Conservation (phyloP, 1,140 invertebrate species). For the Papilio glaucus region DNA sequence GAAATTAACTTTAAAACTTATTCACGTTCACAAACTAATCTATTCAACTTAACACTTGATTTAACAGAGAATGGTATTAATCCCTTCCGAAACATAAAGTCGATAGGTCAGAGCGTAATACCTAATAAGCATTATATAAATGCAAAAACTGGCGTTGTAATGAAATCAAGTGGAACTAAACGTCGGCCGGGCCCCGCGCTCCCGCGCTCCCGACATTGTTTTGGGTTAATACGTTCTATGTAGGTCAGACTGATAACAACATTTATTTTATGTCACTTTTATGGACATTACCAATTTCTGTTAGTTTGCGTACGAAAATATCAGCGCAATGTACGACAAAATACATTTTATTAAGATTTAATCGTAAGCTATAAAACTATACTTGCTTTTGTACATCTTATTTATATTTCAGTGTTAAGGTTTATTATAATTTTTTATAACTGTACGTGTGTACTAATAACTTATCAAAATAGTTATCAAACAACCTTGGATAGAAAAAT, state of each 20-base stretch:
- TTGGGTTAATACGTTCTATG: slow-evolving; percentile 43
- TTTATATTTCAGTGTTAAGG: no score
- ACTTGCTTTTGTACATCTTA: no score
- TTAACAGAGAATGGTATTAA: background rate
- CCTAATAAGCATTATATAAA: slow-evolving; percentile 23
- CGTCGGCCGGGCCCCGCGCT: background rate
- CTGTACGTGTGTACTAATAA: no score
- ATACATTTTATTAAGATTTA: slow-evolving; percentile 7
- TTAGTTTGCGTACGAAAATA: slow-evolving; percentile 21
- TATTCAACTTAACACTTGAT: background rate
- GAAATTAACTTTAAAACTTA: background rate
- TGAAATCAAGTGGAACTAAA: slow-evolving; percentile 33
- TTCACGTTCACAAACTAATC: slow-evolving; percentile 3
- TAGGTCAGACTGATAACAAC: slow-evolving; percentile 47
- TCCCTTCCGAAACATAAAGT: slow-evolving; percentile 25
- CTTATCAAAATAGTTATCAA: no score
- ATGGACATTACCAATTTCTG: slow-evolving; percentile 13
- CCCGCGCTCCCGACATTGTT: slow-evolving; percentile 24
- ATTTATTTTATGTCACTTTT: slow-evolving; percentile 41
- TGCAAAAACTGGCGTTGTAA: slow-evolving; percentile 28
- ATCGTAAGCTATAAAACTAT: background rate
- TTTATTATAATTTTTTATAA: no score
- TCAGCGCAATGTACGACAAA: slow-evolving; percentile 3
- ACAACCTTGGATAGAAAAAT: no score
- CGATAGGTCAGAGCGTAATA: slow-evolving; percentile 26